Percentiles rank a stretch among this genome's conserved stretches.
phyloP scores from a whole-genome alignment of 1,140 invertebrate species.

The Latrodectus geometricus region DNA sequence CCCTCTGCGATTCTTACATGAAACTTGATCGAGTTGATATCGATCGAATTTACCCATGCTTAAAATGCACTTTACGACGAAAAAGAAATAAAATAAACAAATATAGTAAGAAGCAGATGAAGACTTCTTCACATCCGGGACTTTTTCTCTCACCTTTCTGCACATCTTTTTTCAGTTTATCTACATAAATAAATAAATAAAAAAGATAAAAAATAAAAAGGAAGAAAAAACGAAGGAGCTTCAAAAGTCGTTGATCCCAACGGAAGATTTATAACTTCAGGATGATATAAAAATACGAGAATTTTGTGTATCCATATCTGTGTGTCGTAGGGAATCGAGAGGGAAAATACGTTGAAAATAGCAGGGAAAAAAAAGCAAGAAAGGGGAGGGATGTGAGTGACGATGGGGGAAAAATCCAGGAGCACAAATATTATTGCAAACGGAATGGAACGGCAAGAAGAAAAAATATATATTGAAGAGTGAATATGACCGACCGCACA shows the following conservation, averaged over 20 bases:
- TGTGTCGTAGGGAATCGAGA: neutral
- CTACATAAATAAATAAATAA: neutral
- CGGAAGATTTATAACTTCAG: neutral
- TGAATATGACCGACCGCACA: neutral
- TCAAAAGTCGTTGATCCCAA: neutral
- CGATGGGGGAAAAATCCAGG: neutral
- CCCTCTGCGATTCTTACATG: no score
- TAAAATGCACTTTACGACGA: no score
- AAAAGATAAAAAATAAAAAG: neutral
- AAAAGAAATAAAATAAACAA: no score
- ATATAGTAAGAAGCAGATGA: no score
- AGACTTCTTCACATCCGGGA: no score
- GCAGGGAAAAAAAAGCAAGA: neutral
- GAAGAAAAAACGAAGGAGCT: neutral
- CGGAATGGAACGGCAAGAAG: no score
- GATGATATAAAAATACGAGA: neutral
- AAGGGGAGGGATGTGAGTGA: neutral
- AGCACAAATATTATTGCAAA: slow-evolving; percentile 30
- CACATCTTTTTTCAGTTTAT: neutral
- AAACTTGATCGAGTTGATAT: no score
- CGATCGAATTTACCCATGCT: no score
- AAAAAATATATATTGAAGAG: neutral
- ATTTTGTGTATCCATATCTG: neutral
- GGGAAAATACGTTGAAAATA: neutral
- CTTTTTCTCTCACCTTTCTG: no score